phyloP scores from a whole-genome alignment of 2,113 vertebrate species.

The Urocitellus parryii region DNA sequence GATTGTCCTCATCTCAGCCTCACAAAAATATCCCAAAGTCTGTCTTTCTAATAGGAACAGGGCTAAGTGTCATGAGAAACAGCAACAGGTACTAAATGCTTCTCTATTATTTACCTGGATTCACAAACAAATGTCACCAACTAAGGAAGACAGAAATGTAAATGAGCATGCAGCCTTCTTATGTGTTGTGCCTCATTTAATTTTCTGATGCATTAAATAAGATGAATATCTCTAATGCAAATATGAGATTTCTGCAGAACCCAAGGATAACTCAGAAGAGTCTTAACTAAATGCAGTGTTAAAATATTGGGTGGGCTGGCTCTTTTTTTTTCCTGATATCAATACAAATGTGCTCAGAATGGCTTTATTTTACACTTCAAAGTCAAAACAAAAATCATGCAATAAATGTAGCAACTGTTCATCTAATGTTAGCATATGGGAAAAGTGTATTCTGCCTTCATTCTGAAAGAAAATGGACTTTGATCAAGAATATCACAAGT shows the following conservation, averaged over 20 bases:
- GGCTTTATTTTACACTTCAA: constrained; percentile 35
- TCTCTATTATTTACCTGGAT: constrained; percentile 45
- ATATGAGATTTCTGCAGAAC: not conserved
- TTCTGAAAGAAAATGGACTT: constrained; percentile 13
- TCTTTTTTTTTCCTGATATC: constrained; percentile 48
- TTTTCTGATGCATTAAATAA: not conserved
- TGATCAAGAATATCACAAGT: constrained; percentile 29
- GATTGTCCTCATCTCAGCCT: not conserved
- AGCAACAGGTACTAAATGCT: constrained; percentile 67
- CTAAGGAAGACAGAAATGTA: constrained; percentile 20
- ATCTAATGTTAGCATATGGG: not conserved
- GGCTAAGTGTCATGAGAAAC: not conserved
- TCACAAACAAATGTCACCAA: not conserved
- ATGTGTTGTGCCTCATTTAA: not conserved
- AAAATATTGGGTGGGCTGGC: not conserved
- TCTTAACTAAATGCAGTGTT: constrained; percentile 44
- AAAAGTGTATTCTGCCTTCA: not conserved
- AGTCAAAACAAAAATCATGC: constrained; percentile 46
- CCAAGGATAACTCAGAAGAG: constrained; percentile 8
- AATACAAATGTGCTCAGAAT: not conserved
- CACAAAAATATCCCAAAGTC: not conserved
- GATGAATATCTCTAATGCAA: constrained; percentile 3
- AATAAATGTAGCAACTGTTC: not conserved
- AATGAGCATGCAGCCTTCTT: not conserved
- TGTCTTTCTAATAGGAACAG: not conserved